Percentiles rank a stretch among this genome's conserved stretches.
Evolutionary conservation across 2,888 invertebrate genomes (phyloP).

Genomic region (Limenitis camilla): DNA sequence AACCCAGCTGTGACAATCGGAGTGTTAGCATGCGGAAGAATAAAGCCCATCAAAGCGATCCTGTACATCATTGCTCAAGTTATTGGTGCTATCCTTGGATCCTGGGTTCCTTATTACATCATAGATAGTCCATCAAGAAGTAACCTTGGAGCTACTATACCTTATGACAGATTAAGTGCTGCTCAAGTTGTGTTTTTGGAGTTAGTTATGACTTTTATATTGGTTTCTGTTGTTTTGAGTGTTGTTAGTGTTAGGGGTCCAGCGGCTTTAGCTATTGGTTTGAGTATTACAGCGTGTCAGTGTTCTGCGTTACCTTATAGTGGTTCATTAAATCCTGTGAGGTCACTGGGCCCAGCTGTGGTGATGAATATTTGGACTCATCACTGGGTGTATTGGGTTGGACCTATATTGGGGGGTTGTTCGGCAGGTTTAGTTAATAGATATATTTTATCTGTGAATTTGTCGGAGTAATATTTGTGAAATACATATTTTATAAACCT

Average conservation of each 20-base stretch:
- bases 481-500: too few species aligned
- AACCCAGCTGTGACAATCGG: slow-evolving; percentile 23
- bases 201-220: slow-evolving; percentile 22
- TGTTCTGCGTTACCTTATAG: slow-evolving; percentile 15
- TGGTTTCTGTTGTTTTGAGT: slow-evolving; percentile 21
- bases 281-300: slow-evolving; percentile 22
- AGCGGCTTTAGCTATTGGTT: slow-evolving; percentile 20
- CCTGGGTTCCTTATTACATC: slow-evolving; percentile 16
- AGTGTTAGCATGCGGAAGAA: slow-evolving; percentile 15
- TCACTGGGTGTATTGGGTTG: slow-evolving; percentile 24
- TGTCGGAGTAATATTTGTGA: too few species aligned
- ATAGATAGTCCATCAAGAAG: slow-evolving; percentile 4
- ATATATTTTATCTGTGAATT: slow-evolving; percentile 6
- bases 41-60: slow-evolving; percentile 16
- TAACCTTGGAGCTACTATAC: slow-evolving; percentile 18
- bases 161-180: slow-evolving; percentile 4
- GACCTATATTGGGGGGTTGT: slow-evolving; percentile 20
- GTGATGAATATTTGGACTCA: slow-evolving; percentile 23
- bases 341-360: slow-evolving; percentile 24
- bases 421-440: slow-evolving; percentile 17
- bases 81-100: slow-evolving; percentile 16
- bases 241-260: slow-evolving; percentile 12
- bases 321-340: slow-evolving; percentile 22
- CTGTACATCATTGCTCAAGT: slow-evolving; percentile 17
- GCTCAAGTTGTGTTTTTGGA: slow-evolving; percentile 21